Percentiles rank a stretch among this genome's conserved stretches.
Evolutionary conservation across 2,113 vertebrate genomes (phyloP).

Genomic region (Antechinus flavipes): DNA sequence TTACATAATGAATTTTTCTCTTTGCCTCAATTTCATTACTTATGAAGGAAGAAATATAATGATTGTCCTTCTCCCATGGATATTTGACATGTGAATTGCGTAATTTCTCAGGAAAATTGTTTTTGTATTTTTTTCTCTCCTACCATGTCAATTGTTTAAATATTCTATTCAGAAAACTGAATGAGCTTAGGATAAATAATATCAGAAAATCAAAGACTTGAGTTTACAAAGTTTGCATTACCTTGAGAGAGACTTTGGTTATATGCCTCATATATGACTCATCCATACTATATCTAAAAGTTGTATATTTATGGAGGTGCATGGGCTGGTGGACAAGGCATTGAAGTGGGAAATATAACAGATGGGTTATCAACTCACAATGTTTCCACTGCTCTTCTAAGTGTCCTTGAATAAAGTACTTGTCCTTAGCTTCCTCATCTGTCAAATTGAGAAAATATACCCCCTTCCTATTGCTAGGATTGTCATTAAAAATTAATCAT

Average conservation of each 20-base stretch:
- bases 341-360: background rate
- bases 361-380: background rate
- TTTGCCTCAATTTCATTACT: background rate
- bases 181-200: background rate
- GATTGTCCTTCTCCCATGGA: background rate
- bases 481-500: background rate
- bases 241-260: background rate
- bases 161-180: background rate
- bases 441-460: background rate
- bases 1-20: background rate
- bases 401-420: background rate
- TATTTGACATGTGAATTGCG: background rate
- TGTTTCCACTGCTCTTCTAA: background rate
- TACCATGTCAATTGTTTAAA: background rate
- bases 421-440: background rate
- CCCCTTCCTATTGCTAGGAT: background rate
- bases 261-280: background rate
- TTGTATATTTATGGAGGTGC: background rate
- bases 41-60: background rate
- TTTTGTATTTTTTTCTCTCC: background rate
- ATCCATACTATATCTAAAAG: background rate
- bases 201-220: background rate
- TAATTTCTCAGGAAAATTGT: background rate
- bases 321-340: fast-evolving
- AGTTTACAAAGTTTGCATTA: background rate